Base-by-base conservation (phyloP, 53 echinoderm and acorn worm genomes). In the Astropecten irregularis region DNA sequence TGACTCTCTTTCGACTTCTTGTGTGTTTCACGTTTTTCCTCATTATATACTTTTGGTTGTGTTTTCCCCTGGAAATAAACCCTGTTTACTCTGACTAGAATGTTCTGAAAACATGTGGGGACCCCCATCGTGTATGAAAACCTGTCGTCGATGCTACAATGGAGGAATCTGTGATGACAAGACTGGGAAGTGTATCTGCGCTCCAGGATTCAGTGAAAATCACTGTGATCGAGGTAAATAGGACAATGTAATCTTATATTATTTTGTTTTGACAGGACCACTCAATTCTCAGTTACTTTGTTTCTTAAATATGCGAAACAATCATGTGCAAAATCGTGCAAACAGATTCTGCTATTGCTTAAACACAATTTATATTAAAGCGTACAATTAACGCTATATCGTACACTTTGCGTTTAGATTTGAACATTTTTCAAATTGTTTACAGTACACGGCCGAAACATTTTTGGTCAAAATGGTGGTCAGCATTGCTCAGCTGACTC, bases 111-210 rank as follows among this genome's bases (percentile, higher is more conserved):
- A 44, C 1, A 48, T 66, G 82, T 82, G 82, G 82, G 82, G 67
- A 2, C 47, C 22, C 1, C 47, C 19, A 11, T 35, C 32, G 2
- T 82, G 82, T 21, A 11, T n/a, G 37, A 63, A 77, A 28, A 20
- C 66, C 9, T 92, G 92, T 57, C 76, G 51, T 50, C 70, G 23
- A 16, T 92, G 92, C 61, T 89, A 89, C 61, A 89, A 92, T 28
- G 89, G 92, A 10, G 92, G 92, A 1, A 54, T 92, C 0, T 92
- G 92, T 69, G 84, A 89, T 44, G 82, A 86, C 37, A 40, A 71
- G 19, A 66, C 84, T 4, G 87, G 87, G 2, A 22, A 9, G 21
- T 87, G 87, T 35, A 40, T 87, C 38, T 87, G 87, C 33, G 73
- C 79, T 57, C 87, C 87, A 18, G 81, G 87, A 18, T 87, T 87